These are phyloP conservation scores for Cheilosia scutellata DNA, from an alignment of 2,888 invertebrate species.

Conservation along the genomic window DNA sequence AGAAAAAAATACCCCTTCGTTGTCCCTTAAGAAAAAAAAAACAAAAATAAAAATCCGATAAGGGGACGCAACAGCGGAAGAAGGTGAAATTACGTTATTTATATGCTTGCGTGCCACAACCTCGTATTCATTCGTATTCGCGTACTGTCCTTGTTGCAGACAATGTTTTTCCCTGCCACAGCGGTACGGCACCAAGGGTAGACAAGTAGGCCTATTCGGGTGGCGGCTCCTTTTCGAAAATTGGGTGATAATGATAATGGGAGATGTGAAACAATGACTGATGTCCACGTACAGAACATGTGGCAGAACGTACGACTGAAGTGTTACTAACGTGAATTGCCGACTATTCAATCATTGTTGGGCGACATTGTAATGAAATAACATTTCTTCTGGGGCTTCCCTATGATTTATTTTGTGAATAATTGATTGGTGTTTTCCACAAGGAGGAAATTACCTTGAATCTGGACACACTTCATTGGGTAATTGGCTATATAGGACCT, in stretches of 20 bases:
- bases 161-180: neutral
- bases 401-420: constrained; percentile 68
- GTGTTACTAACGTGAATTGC: constrained; percentile 51
- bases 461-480: constrained; percentile 52
- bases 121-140: constrained; percentile 63
- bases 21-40: constrained; percentile 3
- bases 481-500: constrained; percentile 1
- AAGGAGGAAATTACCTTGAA: constrained; percentile 47
- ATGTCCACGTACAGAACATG: constrained; percentile 24
- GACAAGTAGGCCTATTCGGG: constrained; percentile 15
- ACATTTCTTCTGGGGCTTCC: constrained; percentile 50
- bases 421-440: constrained; percentile 46
- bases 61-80: constrained; percentile 8
- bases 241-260: constrained; percentile 66
- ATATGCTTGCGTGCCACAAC: constrained; percentile 61
- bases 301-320: constrained; percentile 6
- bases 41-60: neutral
- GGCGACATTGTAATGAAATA: constrained; percentile 67
- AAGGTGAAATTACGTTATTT: constrained; percentile 69
- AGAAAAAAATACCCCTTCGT: constrained; percentile 36
- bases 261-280: constrained; percentile 57
- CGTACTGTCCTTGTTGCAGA: constrained; percentile 60
- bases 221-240: constrained; percentile 33
- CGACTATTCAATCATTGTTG: constrained; percentile 66
- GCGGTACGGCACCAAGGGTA: neutral